A percentile compares a stretch with the other conserved stretches of the same genome.
Evolutionary conservation across 2,797 vertebrate genomes (phyloP).

Genomic region (Allobates femoralis): DNA sequence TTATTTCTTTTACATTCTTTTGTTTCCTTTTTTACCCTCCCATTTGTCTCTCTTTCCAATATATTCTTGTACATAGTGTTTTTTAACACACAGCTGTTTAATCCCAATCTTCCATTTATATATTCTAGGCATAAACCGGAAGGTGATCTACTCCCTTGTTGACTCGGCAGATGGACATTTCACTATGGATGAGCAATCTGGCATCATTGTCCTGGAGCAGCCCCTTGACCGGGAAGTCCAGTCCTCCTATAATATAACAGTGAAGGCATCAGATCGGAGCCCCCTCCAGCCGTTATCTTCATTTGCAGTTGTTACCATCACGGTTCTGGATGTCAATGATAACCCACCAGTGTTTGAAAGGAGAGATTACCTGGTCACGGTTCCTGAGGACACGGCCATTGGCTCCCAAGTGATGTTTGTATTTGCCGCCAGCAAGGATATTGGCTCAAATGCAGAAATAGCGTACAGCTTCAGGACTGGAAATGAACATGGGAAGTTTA

Average conservation of each 20-base stretch:
- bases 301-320: slow-evolving; percentile 86
- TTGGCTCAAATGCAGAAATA: slow-evolving; percentile 96
- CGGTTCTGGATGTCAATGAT: slow-evolving; percentile 94
- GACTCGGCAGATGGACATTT: slow-evolving; percentile 86
- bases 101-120: background rate
- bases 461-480: slow-evolving; percentile 92
- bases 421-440: slow-evolving; percentile 94
- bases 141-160: slow-evolving; percentile 86
- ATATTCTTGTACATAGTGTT: background rate
- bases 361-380: slow-evolving; percentile 88
- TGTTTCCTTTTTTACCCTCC: background rate
- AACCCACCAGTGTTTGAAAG: slow-evolving; percentile 96
- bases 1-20: background rate
- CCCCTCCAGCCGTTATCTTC: slow-evolving; percentile 82
- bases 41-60: background rate
- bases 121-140: slow-evolving; percentile 84
- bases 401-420: slow-evolving; percentile 88
- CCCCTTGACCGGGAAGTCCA: slow-evolving; percentile 90
- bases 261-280: slow-evolving; percentile 88
- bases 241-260: slow-evolving; percentile 85
- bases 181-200: slow-evolving; percentile 88
- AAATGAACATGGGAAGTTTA: slow-evolving; percentile 92
- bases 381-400: slow-evolving; percentile 86
- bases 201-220: slow-evolving; percentile 89
- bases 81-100: background rate